A percentile compares a stretch with the other conserved stretches of the same genome.
phyloP scores from a whole-genome alignment of 2,888 invertebrate genomes.

The Steinernema scapterisci region DNA sequence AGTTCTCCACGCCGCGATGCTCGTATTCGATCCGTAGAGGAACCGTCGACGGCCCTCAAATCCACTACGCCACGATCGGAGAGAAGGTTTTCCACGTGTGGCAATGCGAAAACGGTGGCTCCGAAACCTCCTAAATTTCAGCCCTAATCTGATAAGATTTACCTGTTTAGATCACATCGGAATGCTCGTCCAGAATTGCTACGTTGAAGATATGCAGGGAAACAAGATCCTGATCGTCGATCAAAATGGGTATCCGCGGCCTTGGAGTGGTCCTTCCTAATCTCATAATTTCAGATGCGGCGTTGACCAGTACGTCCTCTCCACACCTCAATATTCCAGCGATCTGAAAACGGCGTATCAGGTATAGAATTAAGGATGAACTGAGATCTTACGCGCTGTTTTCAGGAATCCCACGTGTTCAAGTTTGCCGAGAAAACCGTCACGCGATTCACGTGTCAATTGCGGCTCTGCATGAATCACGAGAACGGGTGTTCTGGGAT shows the following conservation, averaged over 20 bases:
- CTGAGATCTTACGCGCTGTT: background rate
- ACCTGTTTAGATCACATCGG: constrained; percentile 57
- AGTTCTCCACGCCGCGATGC: constrained; percentile 58
- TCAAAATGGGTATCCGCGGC: constrained; percentile 57
- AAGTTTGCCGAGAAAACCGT: constrained; percentile 67
- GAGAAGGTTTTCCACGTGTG: constrained; percentile 66
- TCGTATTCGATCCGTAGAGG: constrained; percentile 63
- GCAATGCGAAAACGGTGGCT: constrained; percentile 60
- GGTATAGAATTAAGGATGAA: constrained; percentile 37
- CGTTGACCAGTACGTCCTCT: constrained; percentile 65
- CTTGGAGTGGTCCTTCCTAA: background rate
- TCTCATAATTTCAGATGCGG: constrained; percentile 56
- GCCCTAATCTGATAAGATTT: background rate
- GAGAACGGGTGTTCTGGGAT: constrained; percentile 61
- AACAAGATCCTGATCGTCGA: constrained; percentile 67
- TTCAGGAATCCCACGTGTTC: constrained; percentile 66
- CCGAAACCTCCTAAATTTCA: too few relatives aligned
- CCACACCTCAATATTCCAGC: constrained; percentile 59
- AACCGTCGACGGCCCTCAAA: constrained; percentile 60
- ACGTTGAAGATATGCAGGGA: constrained; percentile 66
- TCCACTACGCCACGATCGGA: constrained; percentile 64
- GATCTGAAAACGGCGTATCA: constrained; percentile 63
- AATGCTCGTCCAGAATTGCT: constrained; percentile 67
- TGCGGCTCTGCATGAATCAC: constrained; percentile 60
- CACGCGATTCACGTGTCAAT: constrained; percentile 65